phyloP scores from a whole-genome alignment of 2,113 vertebrate species.

The Reinhardtius hippoglossoides region DNA sequence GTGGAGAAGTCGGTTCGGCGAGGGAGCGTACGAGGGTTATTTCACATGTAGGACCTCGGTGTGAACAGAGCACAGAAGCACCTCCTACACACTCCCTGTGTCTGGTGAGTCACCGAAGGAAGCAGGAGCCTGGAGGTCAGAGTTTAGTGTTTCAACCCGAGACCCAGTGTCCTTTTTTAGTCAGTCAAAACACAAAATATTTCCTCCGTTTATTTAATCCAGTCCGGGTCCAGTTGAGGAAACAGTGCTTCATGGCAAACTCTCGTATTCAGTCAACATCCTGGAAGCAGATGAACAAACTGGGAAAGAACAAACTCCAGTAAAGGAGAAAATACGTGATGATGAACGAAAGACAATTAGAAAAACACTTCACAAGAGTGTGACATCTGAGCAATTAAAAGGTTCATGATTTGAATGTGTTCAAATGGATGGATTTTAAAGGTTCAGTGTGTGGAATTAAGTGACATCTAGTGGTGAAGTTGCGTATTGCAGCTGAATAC shows the following conservation, averaged over 20 bases:
- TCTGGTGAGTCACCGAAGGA: constrained; percentile 35
- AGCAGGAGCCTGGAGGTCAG: constrained; percentile 35
- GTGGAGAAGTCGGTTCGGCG: constrained; percentile 49
- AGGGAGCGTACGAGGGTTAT: constrained; percentile 51
- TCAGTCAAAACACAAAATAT: not conserved
- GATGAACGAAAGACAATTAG: not conserved
- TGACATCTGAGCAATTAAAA: not conserved
- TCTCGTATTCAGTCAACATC: constrained; percentile 22
- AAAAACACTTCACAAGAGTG: no score
- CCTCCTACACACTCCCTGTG: constrained; percentile 35
- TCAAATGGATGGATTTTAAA: constrained; percentile 1
- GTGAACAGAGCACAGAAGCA: constrained; percentile 41
- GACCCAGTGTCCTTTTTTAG: constrained; percentile 12
- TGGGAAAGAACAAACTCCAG: constrained; percentile 13
- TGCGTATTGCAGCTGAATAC: no score
- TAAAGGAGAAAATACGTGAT: not conserved
- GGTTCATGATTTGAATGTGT: constrained; percentile 3
- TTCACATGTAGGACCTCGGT: constrained; percentile 63
- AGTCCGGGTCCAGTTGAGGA: constrained; percentile 16
- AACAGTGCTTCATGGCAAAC: constrained; percentile 10
- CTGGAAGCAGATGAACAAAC: constrained; percentile 23
- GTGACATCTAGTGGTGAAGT: no score
- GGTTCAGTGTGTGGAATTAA: not conserved
- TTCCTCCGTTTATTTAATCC: constrained; percentile 8
- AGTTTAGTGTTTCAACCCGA: constrained; percentile 35